Evolutionary conservation across 2,888 invertebrate species (phyloP), one percentile per base, ranked within the genome.

Genomic region (Onthophagus sagittarius): DNA sequence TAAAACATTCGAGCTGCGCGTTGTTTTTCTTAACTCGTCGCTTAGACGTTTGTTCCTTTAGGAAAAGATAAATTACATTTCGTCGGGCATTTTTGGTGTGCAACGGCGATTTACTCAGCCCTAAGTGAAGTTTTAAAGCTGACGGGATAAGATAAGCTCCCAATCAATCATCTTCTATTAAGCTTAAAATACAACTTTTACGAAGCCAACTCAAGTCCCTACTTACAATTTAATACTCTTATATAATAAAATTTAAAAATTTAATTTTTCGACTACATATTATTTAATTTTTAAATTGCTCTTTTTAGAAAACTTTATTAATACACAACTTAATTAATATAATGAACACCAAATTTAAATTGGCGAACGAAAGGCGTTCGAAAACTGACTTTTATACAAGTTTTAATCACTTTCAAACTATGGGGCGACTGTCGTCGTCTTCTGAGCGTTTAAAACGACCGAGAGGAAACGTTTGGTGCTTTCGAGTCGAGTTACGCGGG

Each of bases 401-500:
- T 53, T 53, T 53, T 53, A 33, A 53, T 53, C 39, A 53, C 39
- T 53, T 53, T 53, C 39, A 53, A 53, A 53, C 39, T 53, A 7
- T 53, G 39, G 11, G 11, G 11, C 5, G 39, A 53, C 39, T 23
- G 11, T 53, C 39, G 39, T 9, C 39, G 39, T 9, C 39, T 7
- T 9, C 39, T 7, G 7, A 53, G 39, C 39, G 39, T 53, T 53
- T 53, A 11, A 53, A 53, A 53, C 39, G 39, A 53, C 39, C 39
- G 39, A 11, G 23, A 23, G 23, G 23, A 23, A 23, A 53, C 11
- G 39, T 78, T 77, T 79, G 79, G 79, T 79, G 77, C 76, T 75
- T n/a, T 31, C 67, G 77, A 74, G 77, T 39, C 79, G 81, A 78
- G 78, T 77, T 79, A 78, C 82, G 82, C 82, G 82, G 77, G 79